Evolutionary conservation across 2,113 vertebrate species (phyloP), one percentile per base, ranked within the genome.

Genomic region (Falco punctatus): DNA sequence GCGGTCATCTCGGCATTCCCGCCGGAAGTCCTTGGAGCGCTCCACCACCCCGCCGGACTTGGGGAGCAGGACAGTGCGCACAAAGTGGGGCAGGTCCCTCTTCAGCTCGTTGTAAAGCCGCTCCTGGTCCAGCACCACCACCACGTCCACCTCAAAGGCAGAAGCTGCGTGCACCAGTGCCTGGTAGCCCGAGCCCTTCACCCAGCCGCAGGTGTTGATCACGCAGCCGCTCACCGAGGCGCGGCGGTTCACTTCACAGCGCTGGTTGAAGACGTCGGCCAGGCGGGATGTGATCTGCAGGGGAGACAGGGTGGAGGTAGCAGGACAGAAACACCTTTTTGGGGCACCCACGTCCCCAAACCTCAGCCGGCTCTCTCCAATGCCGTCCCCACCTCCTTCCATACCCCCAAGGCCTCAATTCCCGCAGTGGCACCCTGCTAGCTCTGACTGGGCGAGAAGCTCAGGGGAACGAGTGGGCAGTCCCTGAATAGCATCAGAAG

Each of bases 151-250:
- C 97, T 99, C 99, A 22, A 99, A 99, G 77, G 99, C 99, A 0
- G 99, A 99, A 35, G 99, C 99, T 4, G 99, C 99, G 20, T 99
- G 99, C 51, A 99, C 99, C 94, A 99, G 97, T 3, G 99, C 99
- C 96, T 99, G 99, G 97, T 99, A 99, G 13, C 99, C 99, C 2
- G 99, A 99, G 88, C 99, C 99, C 90, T 99, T 99, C 90, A 99
- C 99, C 99, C 99, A 99, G 93, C 99, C 99, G 4, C 99, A 99
- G 11, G 99, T 99, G 97, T 99, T 99, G 93, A 99, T 99, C 96
- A 99, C 98, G 16, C 99, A 99, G 95, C 99, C 99, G 10, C 99
- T 99, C 12, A 99, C 99, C 0, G 99, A 99, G 5, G 99, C 99
- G 2, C 99, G 99, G 46, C 99, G 98, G 97, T 99, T 99, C 93